Evolutionary conservation across 2,888 invertebrate genomes (phyloP), one percentile per base, ranked within the genome.

Genomic region (Sepiola atlantica): DNA sequence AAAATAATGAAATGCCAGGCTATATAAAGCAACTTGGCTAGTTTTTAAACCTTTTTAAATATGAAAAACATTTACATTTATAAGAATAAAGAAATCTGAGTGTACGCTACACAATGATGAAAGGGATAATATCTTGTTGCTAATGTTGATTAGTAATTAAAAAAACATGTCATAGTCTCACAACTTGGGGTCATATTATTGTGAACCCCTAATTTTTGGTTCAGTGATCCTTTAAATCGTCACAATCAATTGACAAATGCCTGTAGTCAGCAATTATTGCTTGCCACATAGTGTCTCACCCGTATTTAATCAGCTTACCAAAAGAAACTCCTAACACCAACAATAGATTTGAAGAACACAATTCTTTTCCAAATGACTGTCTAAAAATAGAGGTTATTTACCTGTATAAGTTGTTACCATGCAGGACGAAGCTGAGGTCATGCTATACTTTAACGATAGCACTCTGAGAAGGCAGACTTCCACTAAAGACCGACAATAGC

Each of bases 141-240:
- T 61, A 24, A 21, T 61, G 61, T 24, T 61, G 24, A 61, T 61
- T 61, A 61, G 21, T 24, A 61, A n/a, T n/a, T n/a, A n/a, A n/a
- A n/a, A n/a, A n/a, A 61, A 77, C n/a, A n/a, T 0, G 77, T n/a
- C 14, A 16, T 77, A 8, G 14, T 77, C 77, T 1, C 77, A n/a
- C n/a, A n/a, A n/a, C n/a, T 77, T 77, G n/a, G n/a, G n/a, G 77
- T 77, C 77, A n/a, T 77, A n/a, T n/a, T 28, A 77, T 77, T 77
- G 77, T n/a, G n/a, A 57, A 6, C 57, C n/a, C 1, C n/a, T 14
- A 2, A n/a, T 77, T 77, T 77, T 77, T n/a, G 10, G n/a, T 77
- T 0, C n/a, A 77, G 12, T 77, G 77, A 77, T 77, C 77, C 14
- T n/a, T 18, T n/a, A 77, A 77, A n/a, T n/a, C 10, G n/a, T 16